Evolutionary conservation across 2,888 invertebrate genomes (phyloP), one percentile per base, ranked within the genome.

Genomic region (Opisthograptis luteolata): DNA sequence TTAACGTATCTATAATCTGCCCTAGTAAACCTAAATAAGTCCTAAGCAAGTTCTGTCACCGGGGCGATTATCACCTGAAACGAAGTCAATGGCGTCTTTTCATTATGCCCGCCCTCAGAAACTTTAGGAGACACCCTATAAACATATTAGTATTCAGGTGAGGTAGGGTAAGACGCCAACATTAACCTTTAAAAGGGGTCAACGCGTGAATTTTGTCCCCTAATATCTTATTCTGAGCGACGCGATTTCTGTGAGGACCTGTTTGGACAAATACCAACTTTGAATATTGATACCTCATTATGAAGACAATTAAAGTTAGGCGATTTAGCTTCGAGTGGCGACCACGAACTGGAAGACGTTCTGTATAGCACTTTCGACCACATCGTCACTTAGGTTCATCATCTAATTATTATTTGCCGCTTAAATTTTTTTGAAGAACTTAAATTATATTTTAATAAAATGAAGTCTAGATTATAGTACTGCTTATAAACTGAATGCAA

Each of bases 151-250:
- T 87, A 88, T 88, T 83, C 88, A 80, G 83, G 83, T 83, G 77
- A 75, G 69, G 76, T 60, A 60, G 60, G 63, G 73, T 70, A 71
- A 70, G 74, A 73, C 78, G 72, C 72, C 72, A 76, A 78, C 81
- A 87, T 88, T 87, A 87, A 87, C 86, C 87, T 86, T 86, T 87
- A 81, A 88, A 88, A 88, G 87, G 87, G 88, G 86, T 88, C 88
- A 83, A 82, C 81, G 86, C 83, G 85, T 87, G 80, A 85, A 88
- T 79, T 87, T 65, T 79, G 77, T 77, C 81, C 84, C 84, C 84
- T 87, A 79, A 87, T 88, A 86, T 79, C 80, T 85, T 87, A 88
- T 87, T 87, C 88, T 76, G 73, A 69, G 64, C 76, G 71, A 71
- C 77, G 50, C 59, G 76, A 80, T 82, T 84, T 80, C 76, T 75